Evolutionary conservation across 1,140 invertebrate species (phyloP).

Genomic region (Eriocheir sinensis): DNA sequence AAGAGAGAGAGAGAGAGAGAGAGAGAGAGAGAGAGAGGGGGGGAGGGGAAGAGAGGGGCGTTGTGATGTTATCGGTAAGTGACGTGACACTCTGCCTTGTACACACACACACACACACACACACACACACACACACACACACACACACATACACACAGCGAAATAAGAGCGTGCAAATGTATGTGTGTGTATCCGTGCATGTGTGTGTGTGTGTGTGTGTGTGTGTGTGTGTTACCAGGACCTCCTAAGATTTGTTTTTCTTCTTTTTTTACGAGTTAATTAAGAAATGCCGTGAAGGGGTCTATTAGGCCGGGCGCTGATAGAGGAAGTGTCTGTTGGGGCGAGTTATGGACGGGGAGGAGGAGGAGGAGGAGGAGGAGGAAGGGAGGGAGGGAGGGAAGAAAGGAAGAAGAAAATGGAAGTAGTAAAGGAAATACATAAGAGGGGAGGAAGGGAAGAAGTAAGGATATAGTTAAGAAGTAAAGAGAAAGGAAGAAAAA

Average conservation of each 20-base stretch:
- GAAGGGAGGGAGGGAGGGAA: neutral
- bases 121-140: neutral
- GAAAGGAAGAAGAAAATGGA: neutral
- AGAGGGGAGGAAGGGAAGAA: no score
- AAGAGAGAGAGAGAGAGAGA: no score
- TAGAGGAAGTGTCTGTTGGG: no score
- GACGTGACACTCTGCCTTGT: neutral
- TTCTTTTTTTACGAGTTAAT: neutral
- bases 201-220: neutral
- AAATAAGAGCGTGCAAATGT: neutral
- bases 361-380: neutral
- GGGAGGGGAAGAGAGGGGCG: neutral
- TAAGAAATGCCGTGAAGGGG: neutral
- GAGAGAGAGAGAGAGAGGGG: no score
- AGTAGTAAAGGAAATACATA: neutral
- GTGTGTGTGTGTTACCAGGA: neutral
- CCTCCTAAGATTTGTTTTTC: neutral
- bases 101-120: slow-evolving; percentile 38
- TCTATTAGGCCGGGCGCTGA: neutral
- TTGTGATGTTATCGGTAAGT: neutral
- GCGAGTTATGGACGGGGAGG: neutral
- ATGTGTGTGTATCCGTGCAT: neutral
- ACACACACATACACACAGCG: neutral
- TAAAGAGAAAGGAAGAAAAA: neutral
- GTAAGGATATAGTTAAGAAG: no score